Evolutionary conservation across 2,113 vertebrate genomes (phyloP).

Genomic region (Electrona antarctica): DNA sequence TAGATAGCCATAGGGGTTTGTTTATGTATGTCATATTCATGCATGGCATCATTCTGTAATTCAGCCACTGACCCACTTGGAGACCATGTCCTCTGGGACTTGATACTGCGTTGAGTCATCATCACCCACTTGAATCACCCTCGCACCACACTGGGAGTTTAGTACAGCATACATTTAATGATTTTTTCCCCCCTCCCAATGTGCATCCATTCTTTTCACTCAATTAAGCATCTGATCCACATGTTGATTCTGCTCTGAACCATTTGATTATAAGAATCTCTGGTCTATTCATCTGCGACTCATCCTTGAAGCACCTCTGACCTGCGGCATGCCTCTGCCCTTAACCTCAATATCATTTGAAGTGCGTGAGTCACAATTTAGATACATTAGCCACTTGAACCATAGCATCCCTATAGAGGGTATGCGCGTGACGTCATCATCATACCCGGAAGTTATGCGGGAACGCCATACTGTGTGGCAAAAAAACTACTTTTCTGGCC

Average conservation of each 20-base stretch:
- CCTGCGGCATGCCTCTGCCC: slow-evolving; percentile 52
- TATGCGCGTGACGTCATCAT: no score
- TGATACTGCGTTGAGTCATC: slow-evolving; percentile 12
- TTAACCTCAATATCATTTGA: slow-evolving; percentile 29
- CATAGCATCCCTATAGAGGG: no score
- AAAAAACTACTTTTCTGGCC: no score
- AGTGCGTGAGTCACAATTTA: slow-evolving; percentile 29
- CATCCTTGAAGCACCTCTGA: slow-evolving; percentile 36
- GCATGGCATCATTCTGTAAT: slow-evolving; percentile 2
- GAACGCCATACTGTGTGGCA: no score
- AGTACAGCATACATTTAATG: slow-evolving; percentile 18
- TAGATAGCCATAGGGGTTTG: neutral
- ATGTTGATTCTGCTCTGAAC: slow-evolving; percentile 16
- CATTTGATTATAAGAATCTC: slow-evolving; percentile 25
- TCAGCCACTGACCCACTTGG: slow-evolving; percentile 28
- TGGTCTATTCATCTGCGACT: slow-evolving; percentile 51
- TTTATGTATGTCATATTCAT: slow-evolving; percentile 8
- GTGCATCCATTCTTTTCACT: neutral
- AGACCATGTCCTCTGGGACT: slow-evolving; percentile 9
- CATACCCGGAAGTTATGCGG: no score
- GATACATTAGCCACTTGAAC: slow-evolving; percentile 6
- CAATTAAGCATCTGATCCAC: slow-evolving; percentile 1
- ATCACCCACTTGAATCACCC: slow-evolving; percentile 9
- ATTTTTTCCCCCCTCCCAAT: neutral
- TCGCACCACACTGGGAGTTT: neutral